Evolutionary conservation across 2,888 invertebrate genomes (phyloP).

Genomic region (Pachycephus smyrnensis): DNA sequence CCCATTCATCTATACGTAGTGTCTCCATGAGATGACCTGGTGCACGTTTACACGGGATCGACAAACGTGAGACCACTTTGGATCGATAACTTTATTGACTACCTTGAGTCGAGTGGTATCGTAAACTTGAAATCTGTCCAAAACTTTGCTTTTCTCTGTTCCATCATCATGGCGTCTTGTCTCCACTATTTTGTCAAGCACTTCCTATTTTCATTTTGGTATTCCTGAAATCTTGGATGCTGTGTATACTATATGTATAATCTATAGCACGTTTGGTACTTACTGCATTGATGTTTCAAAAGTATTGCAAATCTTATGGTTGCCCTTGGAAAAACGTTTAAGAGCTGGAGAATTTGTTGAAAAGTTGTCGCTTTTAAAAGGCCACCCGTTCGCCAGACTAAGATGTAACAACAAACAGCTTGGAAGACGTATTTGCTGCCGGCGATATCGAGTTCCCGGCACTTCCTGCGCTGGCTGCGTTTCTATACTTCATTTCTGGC

Average conservation of each 20-base stretch:
- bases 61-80: constrained; percentile 20
- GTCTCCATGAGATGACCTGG: background rate
- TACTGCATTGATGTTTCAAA: background rate
- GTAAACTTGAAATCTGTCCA: constrained; percentile 41
- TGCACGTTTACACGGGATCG: constrained; percentile 25
- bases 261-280: background rate
- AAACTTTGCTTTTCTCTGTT: background rate
- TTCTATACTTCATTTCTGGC: constrained; percentile 29
- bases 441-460: constrained; percentile 56
- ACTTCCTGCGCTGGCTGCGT: constrained; percentile 45
- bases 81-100: constrained; percentile 35
- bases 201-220: background rate
- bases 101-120: constrained; percentile 8
- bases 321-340: background rate
- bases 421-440: constrained; percentile 45
- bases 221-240: background rate
- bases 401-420: constrained; percentile 57
- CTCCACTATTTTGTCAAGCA: background rate
- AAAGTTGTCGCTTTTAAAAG: constrained; percentile 26
- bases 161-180: background rate
- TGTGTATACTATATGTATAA: background rate
- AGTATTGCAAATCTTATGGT: background rate
- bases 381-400: constrained; percentile 43
- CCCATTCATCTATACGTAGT: background rate
- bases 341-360: background rate